Evolutionary conservation across 2,113 vertebrate species (phyloP), one percentile per base, ranked within the genome.

Genomic region (Takifugu bimaculatus): DNA sequence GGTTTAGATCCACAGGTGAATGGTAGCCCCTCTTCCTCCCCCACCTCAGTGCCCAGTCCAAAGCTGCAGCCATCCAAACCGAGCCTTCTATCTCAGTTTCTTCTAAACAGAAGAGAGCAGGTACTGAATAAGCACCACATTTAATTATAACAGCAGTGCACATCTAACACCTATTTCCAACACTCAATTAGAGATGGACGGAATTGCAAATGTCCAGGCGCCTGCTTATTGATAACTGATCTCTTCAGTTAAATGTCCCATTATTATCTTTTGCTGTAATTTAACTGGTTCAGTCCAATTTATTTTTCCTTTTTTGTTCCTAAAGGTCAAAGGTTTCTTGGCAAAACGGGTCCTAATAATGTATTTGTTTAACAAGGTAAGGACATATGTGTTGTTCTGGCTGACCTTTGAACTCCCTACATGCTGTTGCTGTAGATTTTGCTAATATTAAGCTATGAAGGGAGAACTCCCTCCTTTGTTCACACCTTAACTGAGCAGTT

Each of bases 321-420:
- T 74, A 75, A 75, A 99, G 97, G 88, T 96, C 65, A 97, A 95
- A 92, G 85, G 29, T 81, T 98, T 96, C 82, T 84, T 99, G 88
- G 91, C 92, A 74, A 97, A 90, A 88, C 91, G 96, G 64, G 93
- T 89, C 42, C 86, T 98, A 91, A 92, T 98, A 82, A 92, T 95
- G 91, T 98, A 99, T 91, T 93, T 96, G 82, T 96, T 98, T 90
- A 96, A 93, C 84, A 98, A 98, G 95, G 97, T 99, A 93, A 94
- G 91, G 15, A 27, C 53, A 63, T 63, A 44, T 67, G 50, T 60
- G 50, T 57, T 74, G 70, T 71, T 74, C 73, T 77, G 74, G 78
- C 9, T 63, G 12, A 59, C 35, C 27, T 25, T 50, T 45, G 47
- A 10, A 11, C 29, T 65, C 43, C 32, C 66, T 67, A 80, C 70